A percentile compares a stretch with the other conserved stretches of the same genome.
Conservation (phyloP, 2,113 vertebrate genomes). For the Larimichthys crocea region DNA sequence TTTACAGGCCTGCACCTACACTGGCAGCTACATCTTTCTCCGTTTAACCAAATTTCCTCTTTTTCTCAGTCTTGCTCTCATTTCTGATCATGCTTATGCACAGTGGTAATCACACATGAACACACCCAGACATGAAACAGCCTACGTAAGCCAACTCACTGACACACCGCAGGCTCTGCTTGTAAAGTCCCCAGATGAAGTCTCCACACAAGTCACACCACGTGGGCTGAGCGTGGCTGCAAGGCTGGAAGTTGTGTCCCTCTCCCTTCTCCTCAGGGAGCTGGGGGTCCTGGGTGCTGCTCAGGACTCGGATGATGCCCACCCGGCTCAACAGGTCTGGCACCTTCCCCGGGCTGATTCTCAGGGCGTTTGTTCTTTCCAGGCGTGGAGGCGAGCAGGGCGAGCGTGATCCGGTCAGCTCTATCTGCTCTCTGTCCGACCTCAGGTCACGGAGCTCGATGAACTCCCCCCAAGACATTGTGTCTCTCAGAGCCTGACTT, state of each 20-base stretch:
- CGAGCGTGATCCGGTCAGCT: slow-evolving; percentile 46
- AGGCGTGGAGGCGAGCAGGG: slow-evolving; percentile 84
- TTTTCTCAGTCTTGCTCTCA: not conserved
- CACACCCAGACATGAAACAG: not conserved
- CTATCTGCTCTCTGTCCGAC: slow-evolving; percentile 60
- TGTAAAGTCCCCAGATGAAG: slow-evolving; percentile 97
- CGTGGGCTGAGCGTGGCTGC: slow-evolving; percentile 89
- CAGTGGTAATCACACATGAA: not conserved
- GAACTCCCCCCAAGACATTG: slow-evolving; percentile 80
- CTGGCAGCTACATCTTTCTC: not conserved
- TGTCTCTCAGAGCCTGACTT: slow-evolving; percentile 36
- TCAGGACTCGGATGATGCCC: slow-evolving; percentile 81
- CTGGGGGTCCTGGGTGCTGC: slow-evolving; percentile 76
- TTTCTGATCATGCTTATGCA: slow-evolving; percentile 23
- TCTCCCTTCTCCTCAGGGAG: slow-evolving; percentile 81
- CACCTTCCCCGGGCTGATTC: slow-evolving; percentile 87
- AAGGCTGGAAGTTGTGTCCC: slow-evolving; percentile 91
- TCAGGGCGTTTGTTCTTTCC: slow-evolving; percentile 90
- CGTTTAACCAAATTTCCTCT: slow-evolving; percentile 6
- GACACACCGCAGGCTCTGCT: slow-evolving; percentile 93
- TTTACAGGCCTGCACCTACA: not conserved
- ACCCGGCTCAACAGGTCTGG: slow-evolving; percentile 82
- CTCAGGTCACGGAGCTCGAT: slow-evolving; percentile 85
- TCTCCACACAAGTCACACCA: slow-evolving; percentile 98
- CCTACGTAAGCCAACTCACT: slow-evolving; percentile 82